Conservation (phyloP, 2,888 invertebrate species). For the Platycnemis pennipes region DNA sequence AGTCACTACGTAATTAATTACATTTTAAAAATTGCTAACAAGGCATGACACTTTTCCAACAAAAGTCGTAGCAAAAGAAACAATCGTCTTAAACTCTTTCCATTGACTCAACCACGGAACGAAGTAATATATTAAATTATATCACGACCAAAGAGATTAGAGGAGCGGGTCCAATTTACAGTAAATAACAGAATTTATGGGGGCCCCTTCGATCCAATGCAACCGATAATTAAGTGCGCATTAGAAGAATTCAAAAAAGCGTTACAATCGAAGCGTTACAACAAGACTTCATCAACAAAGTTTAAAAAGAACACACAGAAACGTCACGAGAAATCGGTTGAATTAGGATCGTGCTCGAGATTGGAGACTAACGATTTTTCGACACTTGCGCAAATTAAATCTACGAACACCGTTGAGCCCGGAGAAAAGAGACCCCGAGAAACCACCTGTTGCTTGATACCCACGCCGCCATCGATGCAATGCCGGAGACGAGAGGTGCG, state of each 20-base stretch:
- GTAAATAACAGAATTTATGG: neutral
- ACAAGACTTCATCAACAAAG: neutral
- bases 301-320: neutral
- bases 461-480: neutral
- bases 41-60: no score
- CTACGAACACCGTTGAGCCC: neutral
- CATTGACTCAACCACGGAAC: no score
- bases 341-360: neutral
- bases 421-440: neutral
- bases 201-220: neutral
- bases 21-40: no score
- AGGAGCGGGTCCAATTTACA: neutral
- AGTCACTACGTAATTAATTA: no score
- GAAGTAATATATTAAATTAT: no score
- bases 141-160: neutral
- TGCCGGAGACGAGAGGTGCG: neutral
- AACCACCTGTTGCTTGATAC: slow-evolving; percentile 15
- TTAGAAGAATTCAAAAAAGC: neutral
- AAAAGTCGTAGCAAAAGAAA: no score
- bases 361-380: slow-evolving; percentile 21
- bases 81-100: no score
- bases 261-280: neutral
- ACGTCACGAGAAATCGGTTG: neutral
- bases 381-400: slow-evolving; percentile 9
- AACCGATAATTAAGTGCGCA: neutral